Percentiles rank a stretch among this genome's conserved stretches.
Evolutionary conservation across 2,888 invertebrate species (phyloP).

Genomic region (Plagiodera versicolora): DNA sequence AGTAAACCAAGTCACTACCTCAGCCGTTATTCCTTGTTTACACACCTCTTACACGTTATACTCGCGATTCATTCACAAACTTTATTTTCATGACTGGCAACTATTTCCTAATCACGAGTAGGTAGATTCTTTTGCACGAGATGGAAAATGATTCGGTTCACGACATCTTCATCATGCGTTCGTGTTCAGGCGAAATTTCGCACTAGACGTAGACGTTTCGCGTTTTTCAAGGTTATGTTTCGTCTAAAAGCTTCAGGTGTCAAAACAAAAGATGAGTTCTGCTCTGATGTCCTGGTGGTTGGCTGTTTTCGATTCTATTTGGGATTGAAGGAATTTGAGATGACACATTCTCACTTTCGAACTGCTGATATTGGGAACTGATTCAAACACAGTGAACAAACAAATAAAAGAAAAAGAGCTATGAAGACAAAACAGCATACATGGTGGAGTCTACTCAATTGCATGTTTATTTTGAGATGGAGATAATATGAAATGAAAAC

Average conservation of each 20-base stretch:
- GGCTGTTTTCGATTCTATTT: too few relatives aligned
- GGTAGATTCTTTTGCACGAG: slow-evolving; percentile 23
- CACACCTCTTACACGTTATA: slow-evolving; percentile 28
- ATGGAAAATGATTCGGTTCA: slow-evolving; percentile 21
- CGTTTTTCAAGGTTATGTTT: background rate
- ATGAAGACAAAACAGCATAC: too few relatives aligned
- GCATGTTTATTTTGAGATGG: too few relatives aligned
- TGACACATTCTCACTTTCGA: too few relatives aligned
- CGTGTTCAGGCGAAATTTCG: slow-evolving; percentile 6
- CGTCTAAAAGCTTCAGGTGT: background rate
- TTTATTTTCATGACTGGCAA: slow-evolving; percentile 38
- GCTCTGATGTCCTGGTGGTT: too few relatives aligned
- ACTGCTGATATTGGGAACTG: too few relatives aligned
- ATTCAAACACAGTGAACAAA: too few relatives aligned
- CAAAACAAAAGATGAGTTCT: too few relatives aligned
- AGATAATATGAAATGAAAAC: too few relatives aligned
- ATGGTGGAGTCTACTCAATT: too few relatives aligned
- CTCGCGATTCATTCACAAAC: slow-evolving; percentile 34
- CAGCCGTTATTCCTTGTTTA: slow-evolving; percentile 23
- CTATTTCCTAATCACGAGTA: slow-evolving; percentile 34
- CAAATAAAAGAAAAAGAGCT: too few relatives aligned
- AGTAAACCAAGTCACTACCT: slow-evolving; percentile 1
- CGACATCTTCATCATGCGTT: slow-evolving; percentile 13
- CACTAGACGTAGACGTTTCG: background rate
- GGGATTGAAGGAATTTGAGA: too few relatives aligned